A percentile compares a stretch with the other conserved stretches of the same genome.
phyloP scores from a whole-genome alignment of 2,888 invertebrate species.

The Melieria picta region DNA sequence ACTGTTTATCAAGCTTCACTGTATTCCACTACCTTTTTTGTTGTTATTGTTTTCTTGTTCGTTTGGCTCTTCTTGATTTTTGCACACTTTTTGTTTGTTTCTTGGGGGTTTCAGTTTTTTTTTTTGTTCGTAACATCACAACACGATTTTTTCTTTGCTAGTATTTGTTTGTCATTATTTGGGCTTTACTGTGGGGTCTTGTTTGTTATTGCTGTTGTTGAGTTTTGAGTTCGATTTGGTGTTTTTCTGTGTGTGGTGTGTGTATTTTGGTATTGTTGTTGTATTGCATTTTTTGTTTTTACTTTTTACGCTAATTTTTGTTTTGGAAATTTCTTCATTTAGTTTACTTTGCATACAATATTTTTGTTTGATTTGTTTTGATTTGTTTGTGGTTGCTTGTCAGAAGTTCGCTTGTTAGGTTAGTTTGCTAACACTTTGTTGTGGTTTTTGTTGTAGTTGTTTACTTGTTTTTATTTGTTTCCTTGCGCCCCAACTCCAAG shows the following conservation, averaged over 20 bases:
- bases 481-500: slow-evolving; percentile 64
- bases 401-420: too few relatives aligned
- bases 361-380: background rate
- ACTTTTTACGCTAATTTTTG: background rate
- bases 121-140: slow-evolving; percentile 39
- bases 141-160: slow-evolving; percentile 17
- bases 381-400: too few relatives aligned
- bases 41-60: background rate
- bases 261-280: too few relatives aligned
- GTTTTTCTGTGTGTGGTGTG: too few relatives aligned
- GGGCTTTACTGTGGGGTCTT: too few relatives aligned
- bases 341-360: background rate
- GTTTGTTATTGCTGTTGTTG: too few relatives aligned
- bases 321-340: background rate
- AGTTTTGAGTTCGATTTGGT: too few relatives aligned
- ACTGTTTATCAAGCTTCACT: slow-evolving; percentile 19
- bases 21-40: too few relatives aligned
- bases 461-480: slow-evolving; percentile 35
- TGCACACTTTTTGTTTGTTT: slow-evolving; percentile 37
- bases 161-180: background rate
- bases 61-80: slow-evolving; percentile 42
- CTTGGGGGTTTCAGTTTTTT: slow-evolving; percentile 1
- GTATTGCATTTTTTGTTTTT: background rate
- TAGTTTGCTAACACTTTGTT: too few relatives aligned
- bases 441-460: slow-evolving; percentile 35